Conservation (phyloP, 2,888 invertebrate genomes). For the Parascotia fuliginaria region DNA sequence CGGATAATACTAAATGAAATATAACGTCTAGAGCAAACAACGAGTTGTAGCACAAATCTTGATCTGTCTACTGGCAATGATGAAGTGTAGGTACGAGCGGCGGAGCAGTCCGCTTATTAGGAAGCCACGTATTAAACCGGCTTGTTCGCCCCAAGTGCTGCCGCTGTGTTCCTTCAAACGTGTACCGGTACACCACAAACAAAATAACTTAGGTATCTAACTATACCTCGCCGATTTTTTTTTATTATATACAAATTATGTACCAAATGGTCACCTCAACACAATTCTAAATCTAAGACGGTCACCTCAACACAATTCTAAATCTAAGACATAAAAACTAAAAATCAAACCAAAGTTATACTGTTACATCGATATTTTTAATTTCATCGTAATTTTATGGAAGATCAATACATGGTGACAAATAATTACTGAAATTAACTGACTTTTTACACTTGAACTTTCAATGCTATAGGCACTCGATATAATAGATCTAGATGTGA, state of each 20-base stretch:
- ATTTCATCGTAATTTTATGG: slow-evolving; percentile 86
- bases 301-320: background rate
- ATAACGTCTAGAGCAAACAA: slow-evolving; percentile 17
- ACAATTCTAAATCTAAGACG: slow-evolving; percentile 7
- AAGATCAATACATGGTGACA: slow-evolving; percentile 86
- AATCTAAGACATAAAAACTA: background rate
- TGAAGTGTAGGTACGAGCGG: slow-evolving; percentile 45
- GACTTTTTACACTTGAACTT: slow-evolving; percentile 84
- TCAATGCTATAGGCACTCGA: slow-evolving; percentile 86
- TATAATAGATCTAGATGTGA: slow-evolving; percentile 84
- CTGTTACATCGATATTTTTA: slow-evolving; percentile 86
- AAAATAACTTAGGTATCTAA: slow-evolving; percentile 33
- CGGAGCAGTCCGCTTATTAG: slow-evolving; percentile 71
- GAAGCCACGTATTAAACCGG: slow-evolving; percentile 77
- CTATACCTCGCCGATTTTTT: slow-evolving; percentile 34
- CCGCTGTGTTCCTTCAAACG: slow-evolving; percentile 60
- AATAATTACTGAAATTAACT: slow-evolving; percentile 83
- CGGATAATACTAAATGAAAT: slow-evolving; percentile 21
- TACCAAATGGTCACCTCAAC: slow-evolving; percentile 45
- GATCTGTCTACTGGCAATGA: slow-evolving; percentile 50
- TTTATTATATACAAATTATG: slow-evolving; percentile 35
- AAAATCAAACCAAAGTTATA: slow-evolving; percentile 73
- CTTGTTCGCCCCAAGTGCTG: slow-evolving; percentile 62
- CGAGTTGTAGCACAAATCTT: slow-evolving; percentile 45
- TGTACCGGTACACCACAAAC: slow-evolving; percentile 52